These are phyloP conservation scores for Tetanocera ferruginea DNA, from an alignment of 2,888 invertebrate species.

Conservation along the genomic window DNA sequence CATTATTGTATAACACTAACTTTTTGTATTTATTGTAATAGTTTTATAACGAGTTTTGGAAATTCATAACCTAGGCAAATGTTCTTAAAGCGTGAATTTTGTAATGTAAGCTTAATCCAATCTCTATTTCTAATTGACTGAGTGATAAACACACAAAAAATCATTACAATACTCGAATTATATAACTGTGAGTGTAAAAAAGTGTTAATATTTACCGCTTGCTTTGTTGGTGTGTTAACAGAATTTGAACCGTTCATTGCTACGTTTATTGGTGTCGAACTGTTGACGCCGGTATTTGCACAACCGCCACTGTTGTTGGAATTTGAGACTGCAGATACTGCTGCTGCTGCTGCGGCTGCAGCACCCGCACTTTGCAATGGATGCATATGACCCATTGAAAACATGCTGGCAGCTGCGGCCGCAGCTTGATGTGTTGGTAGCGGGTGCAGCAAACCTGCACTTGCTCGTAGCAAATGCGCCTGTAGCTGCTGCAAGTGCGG, in stretches of 20 bases:
- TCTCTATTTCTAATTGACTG: too few species aligned
- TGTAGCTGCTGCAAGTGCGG: conserved; percentile 81
- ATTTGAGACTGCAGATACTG: background rate
- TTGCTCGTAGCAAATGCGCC: conserved; percentile 82
- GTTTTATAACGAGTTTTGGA: too few species aligned
- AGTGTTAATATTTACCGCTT: conserved; percentile 43
- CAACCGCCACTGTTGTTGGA: background rate
- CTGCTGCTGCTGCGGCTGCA: conserved; percentile 9
- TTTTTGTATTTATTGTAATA: too few species aligned
- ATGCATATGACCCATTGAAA: conserved; percentile 63
- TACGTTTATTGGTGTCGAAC: background rate
- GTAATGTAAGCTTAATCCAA: too few species aligned
- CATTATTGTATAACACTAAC: too few species aligned
- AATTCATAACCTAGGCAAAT: too few species aligned
- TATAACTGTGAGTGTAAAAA: too few species aligned
- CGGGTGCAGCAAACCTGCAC: conserved; percentile 67
- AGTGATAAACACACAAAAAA: too few species aligned
- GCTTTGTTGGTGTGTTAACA: conserved; percentile 39
- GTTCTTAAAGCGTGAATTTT: too few species aligned
- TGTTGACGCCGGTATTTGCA: background rate
- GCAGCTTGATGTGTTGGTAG: conserved; percentile 62
- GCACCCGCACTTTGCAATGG: conserved; percentile 43
- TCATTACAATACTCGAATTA: too few species aligned
- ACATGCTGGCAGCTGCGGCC: conserved; percentile 59
- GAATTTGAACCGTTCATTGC: background rate